Evolutionary conservation across 2,797 vertebrate species (phyloP), one percentile per base, ranked within the genome.

Genomic region (Sebastolobus altivelis): DNA sequence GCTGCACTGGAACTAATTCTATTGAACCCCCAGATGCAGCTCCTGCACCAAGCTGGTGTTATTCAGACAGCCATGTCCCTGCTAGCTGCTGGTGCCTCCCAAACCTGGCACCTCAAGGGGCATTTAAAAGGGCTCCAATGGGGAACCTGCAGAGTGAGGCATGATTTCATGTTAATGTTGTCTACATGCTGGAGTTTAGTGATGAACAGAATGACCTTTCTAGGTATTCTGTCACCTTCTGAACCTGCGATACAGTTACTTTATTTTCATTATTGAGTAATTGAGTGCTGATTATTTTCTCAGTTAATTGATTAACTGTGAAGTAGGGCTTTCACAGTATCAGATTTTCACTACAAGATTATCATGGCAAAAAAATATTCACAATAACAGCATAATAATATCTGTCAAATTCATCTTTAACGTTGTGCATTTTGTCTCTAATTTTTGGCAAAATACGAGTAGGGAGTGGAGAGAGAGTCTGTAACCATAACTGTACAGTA

Each of bases 1-100:
- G 75, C 85, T 85, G 78, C 67, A 27, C 72, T 84, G 79, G 69
- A 78, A 85, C 88, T 87, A 73, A 82, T 86, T 77, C 80, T 62
- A 12, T 20, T 61, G 71, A 81, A 71, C 33, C 70, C 77, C 77
- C 43, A 83, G 62, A 73, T 63, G 81, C 74, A 29, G 72, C 72
- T 75, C 43, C 72, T 78, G 84, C 73, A 76, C 29, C 66, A 7
- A 49, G 38, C 52, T 66, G 59, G 13, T 77, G 81, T 87, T 63
- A 56, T 22, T 66, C 82, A 59, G 62, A 67, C 84, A 77, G 68
- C 37, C 58, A 0, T 25, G 78, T 74, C 63, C 59, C 72, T 66
- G 60, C 37, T 40, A 33, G 75, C 46, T 55, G 37, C 67, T 55
- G 40, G 71, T 70, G 72, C 56, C 31, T 76, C 25, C 67, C 37